A percentile compares a stretch with the other conserved stretches of the same genome.
Conservation (phyloP, 2,888 invertebrate genomes). For the Dryomyza anilis region DNA sequence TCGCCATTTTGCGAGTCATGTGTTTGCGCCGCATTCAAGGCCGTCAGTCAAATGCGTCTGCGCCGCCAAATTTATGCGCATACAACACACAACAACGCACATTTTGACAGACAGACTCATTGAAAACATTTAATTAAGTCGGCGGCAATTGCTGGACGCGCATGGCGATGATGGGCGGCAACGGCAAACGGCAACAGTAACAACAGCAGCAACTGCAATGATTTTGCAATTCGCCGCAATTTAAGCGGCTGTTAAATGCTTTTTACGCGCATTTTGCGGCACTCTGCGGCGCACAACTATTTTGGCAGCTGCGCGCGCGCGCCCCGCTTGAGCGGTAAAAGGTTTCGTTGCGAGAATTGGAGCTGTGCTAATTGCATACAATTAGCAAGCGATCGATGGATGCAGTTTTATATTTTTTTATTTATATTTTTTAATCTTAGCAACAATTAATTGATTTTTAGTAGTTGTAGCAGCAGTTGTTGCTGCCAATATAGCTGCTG, state of each 20-base stretch:
- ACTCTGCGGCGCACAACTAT: not conserved
- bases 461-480: not conserved
- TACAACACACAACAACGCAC: too few relatives aligned
- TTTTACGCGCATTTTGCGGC: not conserved
- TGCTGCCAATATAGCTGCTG: slow-evolving; percentile 8
- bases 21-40: not conserved
- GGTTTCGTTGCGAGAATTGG: not conserved
- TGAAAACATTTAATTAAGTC: not conserved
- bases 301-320: not conserved
- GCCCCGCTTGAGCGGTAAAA: not conserved
- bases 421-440: not conserved
- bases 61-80: not conserved
- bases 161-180: not conserved
- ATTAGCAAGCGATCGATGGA: not conserved
- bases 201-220: not conserved
- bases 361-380: not conserved
- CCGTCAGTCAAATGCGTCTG: not conserved
- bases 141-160: not conserved
- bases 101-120: not conserved
- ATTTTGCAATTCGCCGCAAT: not conserved
- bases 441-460: not conserved
- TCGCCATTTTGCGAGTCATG: not conserved
- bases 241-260: not conserved
- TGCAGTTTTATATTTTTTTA: not conserved
- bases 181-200: not conserved